These are phyloP conservation scores for Eudemis profundana DNA, from an alignment of 2,888 invertebrate genomes.

Conservation along the genomic window DNA sequence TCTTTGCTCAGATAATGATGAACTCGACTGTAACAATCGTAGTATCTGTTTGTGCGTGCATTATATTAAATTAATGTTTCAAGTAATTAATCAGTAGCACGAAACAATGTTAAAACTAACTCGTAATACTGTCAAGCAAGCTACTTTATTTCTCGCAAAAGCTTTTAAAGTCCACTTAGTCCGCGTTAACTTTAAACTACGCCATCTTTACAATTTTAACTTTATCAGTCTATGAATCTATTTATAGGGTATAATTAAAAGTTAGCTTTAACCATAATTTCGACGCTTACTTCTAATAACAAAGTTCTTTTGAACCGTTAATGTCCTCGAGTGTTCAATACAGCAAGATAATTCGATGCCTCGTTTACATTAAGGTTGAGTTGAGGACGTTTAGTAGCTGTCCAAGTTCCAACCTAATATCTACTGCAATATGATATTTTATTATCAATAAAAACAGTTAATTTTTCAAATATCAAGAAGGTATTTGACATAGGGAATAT, in stretches of 20 bases:
- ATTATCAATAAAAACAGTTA: too few relatives aligned
- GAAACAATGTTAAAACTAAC: too few relatives aligned
- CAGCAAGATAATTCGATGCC: constrained; percentile 30
- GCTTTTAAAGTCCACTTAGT: constrained; percentile 4
- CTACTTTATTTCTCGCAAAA: background rate
- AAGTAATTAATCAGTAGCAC: too few relatives aligned
- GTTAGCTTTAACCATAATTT: constrained; percentile 28
- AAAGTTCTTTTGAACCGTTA: constrained; percentile 38
- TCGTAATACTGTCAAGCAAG: background rate
- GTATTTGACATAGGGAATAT: too few relatives aligned
- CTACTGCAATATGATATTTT: too few relatives aligned
- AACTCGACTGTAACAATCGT: too few relatives aligned
- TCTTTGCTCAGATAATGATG: too few relatives aligned
- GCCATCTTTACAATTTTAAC: constrained; percentile 9
- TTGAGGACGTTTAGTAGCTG: constrained; percentile 20
- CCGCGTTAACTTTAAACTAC: background rate
- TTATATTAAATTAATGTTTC: too few relatives aligned
- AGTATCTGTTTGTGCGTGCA: too few relatives aligned
- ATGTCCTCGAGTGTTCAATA: constrained; percentile 40
- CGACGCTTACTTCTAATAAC: constrained; percentile 33
- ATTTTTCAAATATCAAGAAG: too few relatives aligned
- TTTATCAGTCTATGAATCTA: constrained; percentile 8
- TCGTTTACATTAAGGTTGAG: background rate
- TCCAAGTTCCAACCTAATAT: too few relatives aligned
- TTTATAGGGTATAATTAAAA: constrained; percentile 25